Conservation (phyloP, 2,888 invertebrate species). For the Diploptera punctata region DNA sequence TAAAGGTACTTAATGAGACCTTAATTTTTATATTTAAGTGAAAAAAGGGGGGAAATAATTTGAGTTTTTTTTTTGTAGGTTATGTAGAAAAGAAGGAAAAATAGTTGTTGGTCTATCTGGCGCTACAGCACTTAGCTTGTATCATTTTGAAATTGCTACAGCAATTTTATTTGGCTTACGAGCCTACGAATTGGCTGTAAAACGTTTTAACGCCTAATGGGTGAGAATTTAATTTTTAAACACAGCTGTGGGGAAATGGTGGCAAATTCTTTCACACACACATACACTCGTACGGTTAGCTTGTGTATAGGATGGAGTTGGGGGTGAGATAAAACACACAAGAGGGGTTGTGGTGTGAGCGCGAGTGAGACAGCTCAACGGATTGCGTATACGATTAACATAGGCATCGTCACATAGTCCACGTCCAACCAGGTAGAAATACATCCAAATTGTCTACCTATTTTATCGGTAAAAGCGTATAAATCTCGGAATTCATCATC, state of each 20-base stretch:
- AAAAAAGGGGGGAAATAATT: no score
- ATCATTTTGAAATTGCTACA: no score
- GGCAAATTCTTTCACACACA: constrained; percentile 5
- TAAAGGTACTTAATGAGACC: no score
- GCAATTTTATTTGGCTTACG: no score
- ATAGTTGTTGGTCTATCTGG: no score
- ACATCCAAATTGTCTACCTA: neutral
- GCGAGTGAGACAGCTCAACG: neutral
- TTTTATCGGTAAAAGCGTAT: neutral
- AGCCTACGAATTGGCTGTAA: constrained; percentile 1
- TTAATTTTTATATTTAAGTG: no score
- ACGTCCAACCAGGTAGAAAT: neutral
- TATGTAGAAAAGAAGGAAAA: no score
- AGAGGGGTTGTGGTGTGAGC: neutral
- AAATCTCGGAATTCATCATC: no score
- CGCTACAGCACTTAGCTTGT: no score
- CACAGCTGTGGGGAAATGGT: neutral
- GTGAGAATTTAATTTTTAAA: constrained; percentile 28
- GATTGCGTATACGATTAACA: neutral
- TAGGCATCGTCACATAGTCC: neutral
- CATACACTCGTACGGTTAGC: neutral
- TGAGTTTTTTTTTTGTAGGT: no score
- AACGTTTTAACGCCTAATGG: constrained; percentile 32
- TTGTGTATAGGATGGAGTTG: neutral
- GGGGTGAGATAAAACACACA: constrained; percentile 8